Evolutionary conservation across 2,113 vertebrate species (phyloP).

Genomic region (Seriola rivoliana): DNA sequence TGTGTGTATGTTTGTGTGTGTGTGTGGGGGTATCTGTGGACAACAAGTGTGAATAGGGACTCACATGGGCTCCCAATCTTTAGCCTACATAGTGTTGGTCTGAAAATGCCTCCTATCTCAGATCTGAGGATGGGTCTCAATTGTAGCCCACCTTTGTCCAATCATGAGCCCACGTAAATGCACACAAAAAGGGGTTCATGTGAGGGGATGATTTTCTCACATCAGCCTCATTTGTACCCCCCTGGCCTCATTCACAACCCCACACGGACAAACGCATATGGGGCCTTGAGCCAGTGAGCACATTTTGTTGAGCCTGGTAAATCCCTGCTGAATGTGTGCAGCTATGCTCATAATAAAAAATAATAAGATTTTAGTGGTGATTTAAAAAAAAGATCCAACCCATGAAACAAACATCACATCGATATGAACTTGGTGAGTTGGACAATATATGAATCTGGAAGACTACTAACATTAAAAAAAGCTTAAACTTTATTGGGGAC

Average conservation of each 20-base stretch:
- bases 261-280: conserved; percentile 20
- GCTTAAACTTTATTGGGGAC: too few relatives aligned
- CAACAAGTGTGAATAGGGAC: not conserved
- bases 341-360: not conserved
- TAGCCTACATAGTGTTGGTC: not conserved
- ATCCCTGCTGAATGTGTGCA: conserved; percentile 12
- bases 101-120: not conserved
- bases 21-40: not conserved
- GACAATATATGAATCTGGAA: too few relatives aligned
- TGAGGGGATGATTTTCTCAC: not conserved
- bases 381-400: too few relatives aligned
- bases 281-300: not conserved
- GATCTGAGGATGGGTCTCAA: not conserved
- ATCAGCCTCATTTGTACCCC: conserved; percentile 3
- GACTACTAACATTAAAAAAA: too few relatives aligned
- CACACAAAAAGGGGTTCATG: conserved; percentile 12
- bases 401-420: not conserved
- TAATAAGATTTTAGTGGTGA: too few relatives aligned
- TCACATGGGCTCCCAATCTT: not conserved
- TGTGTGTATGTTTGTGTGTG: too few relatives aligned
- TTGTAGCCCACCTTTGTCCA: not conserved
- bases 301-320: not conserved
- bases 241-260: conserved; percentile 26
- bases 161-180: conserved; percentile 4
- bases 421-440: not conserved